These are phyloP conservation scores for Battus philenor DNA, from an alignment of 1,140 invertebrate genomes.

Conservation along the genomic window DNA sequence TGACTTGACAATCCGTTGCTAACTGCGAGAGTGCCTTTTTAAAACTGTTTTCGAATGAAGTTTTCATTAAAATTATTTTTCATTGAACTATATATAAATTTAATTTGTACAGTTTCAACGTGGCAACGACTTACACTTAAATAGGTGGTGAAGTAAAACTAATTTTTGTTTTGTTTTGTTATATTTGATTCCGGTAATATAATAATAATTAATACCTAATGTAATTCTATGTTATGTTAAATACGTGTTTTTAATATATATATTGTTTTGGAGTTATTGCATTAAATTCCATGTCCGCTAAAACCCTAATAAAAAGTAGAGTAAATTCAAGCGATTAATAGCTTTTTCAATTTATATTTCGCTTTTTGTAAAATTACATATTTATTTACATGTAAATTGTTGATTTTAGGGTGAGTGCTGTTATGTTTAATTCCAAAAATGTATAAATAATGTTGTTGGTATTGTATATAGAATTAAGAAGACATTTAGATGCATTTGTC, in stretches of 20 bases:
- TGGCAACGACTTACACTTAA: slow-evolving; percentile 29
- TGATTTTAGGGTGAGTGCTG: too few species aligned
- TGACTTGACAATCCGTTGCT: slow-evolving; percentile 26
- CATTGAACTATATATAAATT: slow-evolving; percentile 23
- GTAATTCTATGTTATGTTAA: background rate
- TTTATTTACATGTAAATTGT: too few species aligned
- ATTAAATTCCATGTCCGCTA: background rate
- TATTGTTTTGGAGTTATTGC: background rate
- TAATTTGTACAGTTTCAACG: slow-evolving; percentile 31
- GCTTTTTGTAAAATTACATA: too few species aligned
- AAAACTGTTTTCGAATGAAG: slow-evolving; percentile 49
- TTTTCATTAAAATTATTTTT: slow-evolving; percentile 28
- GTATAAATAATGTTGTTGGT: too few species aligned
- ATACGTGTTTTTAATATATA: background rate
- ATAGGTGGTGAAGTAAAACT: background rate
- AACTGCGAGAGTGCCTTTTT: slow-evolving; percentile 40
- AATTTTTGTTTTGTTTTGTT: background rate
- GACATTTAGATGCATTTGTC: too few species aligned
- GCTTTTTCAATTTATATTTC: too few species aligned
- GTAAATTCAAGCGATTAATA: too few species aligned
- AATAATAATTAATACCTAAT: background rate
- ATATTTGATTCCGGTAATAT: background rate
- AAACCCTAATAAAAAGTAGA: too few species aligned
- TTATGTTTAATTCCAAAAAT: too few species aligned
- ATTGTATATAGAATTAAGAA: too few species aligned